Conservation (phyloP, 2,113 vertebrate species). For the Isichthys henryi region DNA sequence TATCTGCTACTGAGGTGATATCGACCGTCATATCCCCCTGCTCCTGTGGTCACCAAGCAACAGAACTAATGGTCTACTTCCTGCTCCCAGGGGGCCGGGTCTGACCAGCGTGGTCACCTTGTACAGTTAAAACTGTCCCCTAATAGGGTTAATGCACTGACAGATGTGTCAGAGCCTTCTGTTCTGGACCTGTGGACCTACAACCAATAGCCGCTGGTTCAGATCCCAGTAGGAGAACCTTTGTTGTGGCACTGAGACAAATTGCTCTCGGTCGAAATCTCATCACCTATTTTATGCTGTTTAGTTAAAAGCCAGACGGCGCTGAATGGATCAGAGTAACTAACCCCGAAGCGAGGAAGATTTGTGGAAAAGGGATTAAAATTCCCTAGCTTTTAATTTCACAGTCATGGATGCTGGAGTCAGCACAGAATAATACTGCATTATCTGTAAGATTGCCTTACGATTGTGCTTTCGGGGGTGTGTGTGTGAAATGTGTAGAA, state of each 20-base stretch:
- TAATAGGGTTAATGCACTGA: background rate
- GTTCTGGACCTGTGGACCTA: background rate
- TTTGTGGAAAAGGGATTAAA: background rate
- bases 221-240: background rate
- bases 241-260: background rate
- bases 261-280: background rate
- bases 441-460: background rate
- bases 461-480: background rate
- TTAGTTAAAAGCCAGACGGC: background rate
- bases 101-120: background rate
- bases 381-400: constrained; percentile 15
- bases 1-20: background rate
- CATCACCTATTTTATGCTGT: background rate
- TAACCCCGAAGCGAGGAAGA: background rate
- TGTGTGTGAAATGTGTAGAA: background rate
- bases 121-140: background rate
- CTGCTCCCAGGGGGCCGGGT: background rate
- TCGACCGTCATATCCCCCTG: background rate
- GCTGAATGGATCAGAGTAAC: background rate
- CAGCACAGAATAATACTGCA: background rate
- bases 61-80: background rate
- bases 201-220: background rate
- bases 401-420: constrained; percentile 12
- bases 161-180: background rate
- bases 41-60: background rate